These are phyloP conservation scores for Andrena chrysosceles DNA, from an alignment of 2,888 invertebrate genomes.

Conservation along the genomic window DNA sequence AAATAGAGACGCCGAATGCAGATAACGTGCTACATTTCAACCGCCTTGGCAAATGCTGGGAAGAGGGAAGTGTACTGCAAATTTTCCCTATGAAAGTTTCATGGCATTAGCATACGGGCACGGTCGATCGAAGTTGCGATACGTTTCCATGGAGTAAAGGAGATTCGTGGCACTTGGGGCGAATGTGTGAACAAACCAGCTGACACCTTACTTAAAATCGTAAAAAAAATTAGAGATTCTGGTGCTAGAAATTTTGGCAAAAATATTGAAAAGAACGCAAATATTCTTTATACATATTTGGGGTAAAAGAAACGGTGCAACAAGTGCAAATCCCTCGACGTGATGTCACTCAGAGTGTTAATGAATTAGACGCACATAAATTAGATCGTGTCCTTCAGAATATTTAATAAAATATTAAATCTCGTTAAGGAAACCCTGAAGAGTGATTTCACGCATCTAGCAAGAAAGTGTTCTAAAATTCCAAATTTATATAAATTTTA, in stretches of 20 bases:
- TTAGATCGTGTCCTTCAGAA: neutral
- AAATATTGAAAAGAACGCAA: neutral
- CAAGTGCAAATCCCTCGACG: no score
- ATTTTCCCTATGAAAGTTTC: constrained; percentile 70
- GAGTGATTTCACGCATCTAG: neutral
- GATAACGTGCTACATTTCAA: constrained; percentile 13
- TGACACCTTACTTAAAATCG: neutral
- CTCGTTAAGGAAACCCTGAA: neutral
- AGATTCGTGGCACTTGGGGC: constrained; percentile 5
- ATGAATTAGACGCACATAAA: neutral
- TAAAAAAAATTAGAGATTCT: neutral
- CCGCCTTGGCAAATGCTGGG: constrained; percentile 26
- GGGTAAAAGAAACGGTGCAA: neutral
- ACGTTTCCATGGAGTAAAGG: constrained; percentile 46
- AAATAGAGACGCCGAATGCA: constrained; percentile 7
- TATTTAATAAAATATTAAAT: neutral
- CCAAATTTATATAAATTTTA: no score
- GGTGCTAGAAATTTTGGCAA: neutral
- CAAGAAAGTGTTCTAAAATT: no score
- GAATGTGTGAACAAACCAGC: constrained; percentile 5
- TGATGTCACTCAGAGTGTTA: no score
- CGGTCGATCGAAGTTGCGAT: constrained; percentile 41
- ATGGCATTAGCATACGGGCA: constrained; percentile 47
- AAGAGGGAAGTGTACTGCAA: constrained; percentile 10
- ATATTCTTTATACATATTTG: neutral